A percentile compares a stretch with the other conserved stretches of the same genome.
phyloP scores from a whole-genome alignment of 2,888 invertebrate species.

The Morpho helenor region DNA sequence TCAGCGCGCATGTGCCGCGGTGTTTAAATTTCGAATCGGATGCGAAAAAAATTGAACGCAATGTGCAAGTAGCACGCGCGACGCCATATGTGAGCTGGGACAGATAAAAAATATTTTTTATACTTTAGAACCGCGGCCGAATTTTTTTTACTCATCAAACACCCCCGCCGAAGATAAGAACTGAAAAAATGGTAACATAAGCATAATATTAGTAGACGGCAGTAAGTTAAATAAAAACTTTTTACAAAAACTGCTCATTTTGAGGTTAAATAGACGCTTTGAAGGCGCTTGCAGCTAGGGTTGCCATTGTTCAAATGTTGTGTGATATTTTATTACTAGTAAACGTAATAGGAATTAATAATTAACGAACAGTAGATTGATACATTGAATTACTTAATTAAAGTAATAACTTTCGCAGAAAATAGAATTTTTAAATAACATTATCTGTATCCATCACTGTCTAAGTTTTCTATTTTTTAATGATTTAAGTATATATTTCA shows the following conservation, averaged over 20 bases:
- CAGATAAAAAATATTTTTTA: conserved; percentile 53
- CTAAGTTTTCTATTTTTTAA: no score
- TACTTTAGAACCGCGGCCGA: conserved; percentile 27
- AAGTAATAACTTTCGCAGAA: no score
- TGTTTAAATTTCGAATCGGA: conserved; percentile 74
- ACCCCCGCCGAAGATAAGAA: conserved; percentile 59
- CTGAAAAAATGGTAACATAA: conserved; percentile 72
- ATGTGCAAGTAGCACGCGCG: conserved; percentile 72
- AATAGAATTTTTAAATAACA: no score
- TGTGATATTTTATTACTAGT: no score
- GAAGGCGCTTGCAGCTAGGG: conserved; percentile 43
- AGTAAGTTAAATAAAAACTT: conserved; percentile 56
- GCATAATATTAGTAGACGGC: conserved; percentile 72
- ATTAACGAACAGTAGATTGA: no score
- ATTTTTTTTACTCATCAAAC: conserved; percentile 57
- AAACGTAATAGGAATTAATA: no score
- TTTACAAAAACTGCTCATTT: conserved; percentile 59
- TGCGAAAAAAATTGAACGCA: conserved; percentile 73
- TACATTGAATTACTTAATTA: no score
- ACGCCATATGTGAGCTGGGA: conserved; percentile 55
- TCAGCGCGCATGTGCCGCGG: conserved; percentile 59
- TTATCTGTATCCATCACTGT: no score
- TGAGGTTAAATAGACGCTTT: conserved; percentile 66
- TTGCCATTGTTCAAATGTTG: conserved; percentile 18
- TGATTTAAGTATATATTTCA: no score